Conservation (phyloP, 92 coral and sea anemone genomes). For the Phymanthus crucifer region DNA sequence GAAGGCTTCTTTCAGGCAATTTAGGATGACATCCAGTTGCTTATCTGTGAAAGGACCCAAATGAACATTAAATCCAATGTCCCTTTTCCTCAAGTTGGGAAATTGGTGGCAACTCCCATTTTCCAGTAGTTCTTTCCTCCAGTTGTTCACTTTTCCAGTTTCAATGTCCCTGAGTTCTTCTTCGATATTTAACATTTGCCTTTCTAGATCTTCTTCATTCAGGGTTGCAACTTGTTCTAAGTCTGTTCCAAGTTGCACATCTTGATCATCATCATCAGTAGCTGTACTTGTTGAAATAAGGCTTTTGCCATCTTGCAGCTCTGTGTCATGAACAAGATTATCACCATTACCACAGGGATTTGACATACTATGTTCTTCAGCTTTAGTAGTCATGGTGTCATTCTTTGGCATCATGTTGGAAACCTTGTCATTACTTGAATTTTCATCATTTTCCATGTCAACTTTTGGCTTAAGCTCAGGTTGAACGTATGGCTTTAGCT, state of each 20-base stretch:
- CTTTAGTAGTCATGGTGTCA: not conserved
- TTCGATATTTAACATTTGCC: not conserved
- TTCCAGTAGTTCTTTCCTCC: slow-evolving; percentile 13
- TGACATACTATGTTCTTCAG: not conserved
- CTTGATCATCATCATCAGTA: slow-evolving; percentile 3
- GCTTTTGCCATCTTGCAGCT: not conserved
- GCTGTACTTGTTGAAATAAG: slow-evolving; percentile 2
- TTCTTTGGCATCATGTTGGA: not conserved
- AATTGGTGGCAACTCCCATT: not conserved
- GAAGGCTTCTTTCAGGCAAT: no score
- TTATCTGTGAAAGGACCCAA: slow-evolving; percentile 18
- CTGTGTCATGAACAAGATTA: not conserved
- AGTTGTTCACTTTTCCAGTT: slow-evolving; percentile 13
- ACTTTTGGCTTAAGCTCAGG: not conserved
- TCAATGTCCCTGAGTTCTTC: slow-evolving; percentile 10
- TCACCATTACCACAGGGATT: not conserved
- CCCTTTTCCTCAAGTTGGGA: slow-evolving; percentile 11
- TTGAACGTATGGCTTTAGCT: slow-evolving; percentile 16
- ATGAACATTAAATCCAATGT: slow-evolving; percentile 18
- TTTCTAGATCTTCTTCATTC: not conserved
- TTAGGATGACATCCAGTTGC: not conserved
- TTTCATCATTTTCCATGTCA: slow-evolving; percentile 1
- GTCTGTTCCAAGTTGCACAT: not conserved
- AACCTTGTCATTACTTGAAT: not conserved
- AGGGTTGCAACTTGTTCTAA: not conserved